phyloP scores from a whole-genome alignment of 2,113 vertebrate genomes.

The Corythornis cristatus region DNA sequence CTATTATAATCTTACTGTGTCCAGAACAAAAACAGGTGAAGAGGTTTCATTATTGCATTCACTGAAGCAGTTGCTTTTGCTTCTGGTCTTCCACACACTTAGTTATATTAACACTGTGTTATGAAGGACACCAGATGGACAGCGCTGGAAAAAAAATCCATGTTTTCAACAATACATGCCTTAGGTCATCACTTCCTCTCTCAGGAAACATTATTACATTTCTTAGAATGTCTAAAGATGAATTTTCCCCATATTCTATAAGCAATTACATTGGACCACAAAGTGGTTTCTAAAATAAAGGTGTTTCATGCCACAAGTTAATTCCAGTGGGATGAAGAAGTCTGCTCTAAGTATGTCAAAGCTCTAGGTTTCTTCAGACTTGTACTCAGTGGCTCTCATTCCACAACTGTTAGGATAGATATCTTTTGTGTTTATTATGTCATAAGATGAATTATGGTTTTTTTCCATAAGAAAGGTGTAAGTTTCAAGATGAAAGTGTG shows the following conservation, averaged over 20 bases:
- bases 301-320: background rate
- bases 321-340: background rate
- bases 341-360: background rate
- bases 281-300: slow-evolving; percentile 24
- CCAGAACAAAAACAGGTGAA: slow-evolving; percentile 45
- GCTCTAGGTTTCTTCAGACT: background rate
- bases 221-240: background rate
- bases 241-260: background rate
- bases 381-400: background rate
- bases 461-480: background rate
- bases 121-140: slow-evolving; percentile 31
- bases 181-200: background rate
- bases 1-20: slow-evolving; percentile 18
- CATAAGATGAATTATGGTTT: background rate
- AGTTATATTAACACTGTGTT: slow-evolving; percentile 14
- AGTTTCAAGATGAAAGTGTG: background rate
- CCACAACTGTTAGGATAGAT: background rate
- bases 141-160: slow-evolving; percentile 2
- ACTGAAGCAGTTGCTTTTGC: slow-evolving; percentile 35
- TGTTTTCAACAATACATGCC: slow-evolving; percentile 20
- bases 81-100: slow-evolving; percentile 29
- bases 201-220: background rate
- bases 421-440: background rate
- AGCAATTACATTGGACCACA: background rate
- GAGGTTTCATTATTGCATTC: slow-evolving; percentile 21